Evolutionary conservation across 1,140 invertebrate genomes (phyloP), one percentile per base, ranked within the genome.

Genomic region (Polypedilum pembai): DNA sequence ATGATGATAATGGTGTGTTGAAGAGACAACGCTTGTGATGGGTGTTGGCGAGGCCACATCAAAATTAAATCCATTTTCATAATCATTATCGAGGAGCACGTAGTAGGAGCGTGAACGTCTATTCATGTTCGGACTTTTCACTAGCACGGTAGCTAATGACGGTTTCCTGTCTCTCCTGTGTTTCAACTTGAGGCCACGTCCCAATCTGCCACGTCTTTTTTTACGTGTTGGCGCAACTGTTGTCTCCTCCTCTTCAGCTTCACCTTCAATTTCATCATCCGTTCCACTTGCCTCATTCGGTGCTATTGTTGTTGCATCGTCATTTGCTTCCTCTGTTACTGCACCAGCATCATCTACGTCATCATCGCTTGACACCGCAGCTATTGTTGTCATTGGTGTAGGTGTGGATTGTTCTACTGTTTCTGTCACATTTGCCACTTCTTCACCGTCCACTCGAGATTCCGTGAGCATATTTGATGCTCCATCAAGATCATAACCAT

Each of bases 401-500:
- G 40, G 15, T 56, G 73, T 74, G 2, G 77, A 73, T 8, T 75
- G 73, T 2, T 74, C 33, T 41, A 41, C 18, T 18, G 33, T 63
- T n/a, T 73, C 73, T 41, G 40, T 72, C 56, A 65, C 45, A 74
- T 73, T 73, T 40, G 74, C 75, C 63, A 73, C 17, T 12, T 73
- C 41, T 41, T 76, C 72, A 40, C 7, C 65, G 20, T 69, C 79
- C 77, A 76, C 77, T 80, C 69, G 81, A 79, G 74, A 81, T 82
- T 12, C 24, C 7, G 80, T 77, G 3, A 74, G 17, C 74, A 41
- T 45, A 20, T 33, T 75, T 40, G 75, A 45, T 40, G 75, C 10
- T 8, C 40, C 40, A 17, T 75, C 85, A 73, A 88, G 82, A 81
- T 92, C 89, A 78, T 91, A 94, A 1, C 91, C 91, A 78, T 93